Conservation (phyloP, 2,888 invertebrate genomes). For the Notocelia uddmanniana region DNA sequence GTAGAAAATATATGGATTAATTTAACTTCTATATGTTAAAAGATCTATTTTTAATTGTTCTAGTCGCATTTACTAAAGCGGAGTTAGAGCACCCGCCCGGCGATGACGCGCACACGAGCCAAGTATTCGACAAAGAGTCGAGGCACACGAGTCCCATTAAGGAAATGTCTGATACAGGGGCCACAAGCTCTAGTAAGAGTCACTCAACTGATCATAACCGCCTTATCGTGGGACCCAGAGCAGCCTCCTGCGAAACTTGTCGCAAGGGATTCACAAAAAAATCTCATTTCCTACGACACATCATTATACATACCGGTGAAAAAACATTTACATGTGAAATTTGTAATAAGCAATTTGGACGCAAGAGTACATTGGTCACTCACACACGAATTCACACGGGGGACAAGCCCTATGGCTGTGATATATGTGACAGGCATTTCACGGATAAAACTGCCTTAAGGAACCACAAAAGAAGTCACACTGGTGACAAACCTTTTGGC, state of each 20-base stretch:
- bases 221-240: not conserved
- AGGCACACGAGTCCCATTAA: not conserved
- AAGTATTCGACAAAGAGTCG: not conserved
- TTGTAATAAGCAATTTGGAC: slow-evolving; percentile 2
- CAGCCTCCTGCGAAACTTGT: not conserved
- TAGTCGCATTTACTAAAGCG: not conserved
- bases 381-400: slow-evolving; percentile 2
- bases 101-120: slow-evolving; percentile 1
- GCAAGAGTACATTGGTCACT: not conserved
- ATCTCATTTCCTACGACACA: not conserved
- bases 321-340: not conserved
- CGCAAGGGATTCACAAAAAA: not conserved
- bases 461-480: not conserved
- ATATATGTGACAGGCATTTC: not conserved
- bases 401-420: not conserved
- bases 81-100: not conserved
- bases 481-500: not conserved
- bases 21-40: no score
- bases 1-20: no score
- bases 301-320: slow-evolving; percentile 1
- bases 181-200: not conserved
- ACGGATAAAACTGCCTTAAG: not conserved
- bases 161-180: not conserved
- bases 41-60: not conserved
- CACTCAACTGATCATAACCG: not conserved